Base-by-base conservation (phyloP, 37 sponge, comb jelly and placozoan species). In the Geodia barretti region DNA sequence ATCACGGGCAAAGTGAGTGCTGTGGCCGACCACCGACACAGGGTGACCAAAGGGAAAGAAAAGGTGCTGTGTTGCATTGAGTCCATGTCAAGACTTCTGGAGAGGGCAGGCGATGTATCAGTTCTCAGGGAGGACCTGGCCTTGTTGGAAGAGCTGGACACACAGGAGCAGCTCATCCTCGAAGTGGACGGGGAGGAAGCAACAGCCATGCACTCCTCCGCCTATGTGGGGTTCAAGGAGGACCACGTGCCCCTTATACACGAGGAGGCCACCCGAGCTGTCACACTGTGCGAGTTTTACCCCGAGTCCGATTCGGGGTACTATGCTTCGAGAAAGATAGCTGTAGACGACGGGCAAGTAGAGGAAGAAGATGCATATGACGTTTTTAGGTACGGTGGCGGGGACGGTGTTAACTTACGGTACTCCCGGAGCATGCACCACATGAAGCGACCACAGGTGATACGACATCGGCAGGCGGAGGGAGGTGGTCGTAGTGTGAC, bases 231-330 rank as follows among this genome's bases (percentile, higher is more conserved):
- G 1, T 83, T 83, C 65, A 5, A 36, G 14, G 31, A 70, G 7
- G 75, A 83, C 41, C 73, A 65, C 33, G 63, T 31, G 17, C 23
- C 38, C 39, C 23, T 40, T 0, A 30, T 83, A 1, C 65, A 66
- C 41, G 20, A 64, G 24, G 40, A 83, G 31, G 41, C 63, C 21
- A 30, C 39, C 21, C 5, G 21, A 39, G 64, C 73, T 20, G 28
- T 83, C 36, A 35, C 74, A 7, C 37, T 83, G 25, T 83, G 83
- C 65, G 83, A 83, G 34, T 83, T 43, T 28, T 83, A 43, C 42
- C 83, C 83, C 17, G 83, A 83, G 23, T 65, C 74, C 65, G 83
- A 83, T n/a, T 83, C 83, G 29, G 83, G 83, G 1, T 83, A 83
- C n/a, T 83, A 83, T 41, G 24, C 67, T 41, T 83, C 83, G 4